Evolutionary conservation across 2,113 vertebrate genomes (phyloP).

Genomic region (Engraulis encrasicolus): DNA sequence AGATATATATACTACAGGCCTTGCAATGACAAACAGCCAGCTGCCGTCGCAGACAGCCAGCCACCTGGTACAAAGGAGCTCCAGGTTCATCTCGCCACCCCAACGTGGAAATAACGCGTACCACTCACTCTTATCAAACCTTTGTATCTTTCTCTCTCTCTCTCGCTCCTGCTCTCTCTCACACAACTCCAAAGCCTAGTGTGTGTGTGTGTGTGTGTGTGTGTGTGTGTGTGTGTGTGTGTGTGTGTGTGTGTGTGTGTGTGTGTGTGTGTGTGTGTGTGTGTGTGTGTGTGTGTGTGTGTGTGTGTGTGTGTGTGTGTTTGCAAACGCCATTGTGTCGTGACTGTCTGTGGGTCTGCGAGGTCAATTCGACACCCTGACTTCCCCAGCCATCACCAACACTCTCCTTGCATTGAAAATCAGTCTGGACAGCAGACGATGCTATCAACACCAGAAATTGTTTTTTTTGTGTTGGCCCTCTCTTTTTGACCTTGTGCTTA

Average conservation of each 20-base stretch:
- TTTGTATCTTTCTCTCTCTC: background rate
- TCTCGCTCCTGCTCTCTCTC: too few relatives aligned
- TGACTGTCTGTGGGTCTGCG: background rate
- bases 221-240: slow-evolving; percentile 5
- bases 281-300: background rate
- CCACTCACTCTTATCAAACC: background rate
- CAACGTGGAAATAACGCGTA: background rate
- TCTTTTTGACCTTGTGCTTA: slow-evolving; percentile 40
- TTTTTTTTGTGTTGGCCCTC: background rate
- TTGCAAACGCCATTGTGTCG: background rate
- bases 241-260: background rate
- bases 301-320: background rate
- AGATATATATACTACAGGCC: background rate
- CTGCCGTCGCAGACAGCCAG: background rate
- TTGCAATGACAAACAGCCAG: background rate
- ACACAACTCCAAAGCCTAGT: background rate
- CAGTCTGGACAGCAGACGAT: slow-evolving; percentile 15
- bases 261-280: too few relatives aligned
- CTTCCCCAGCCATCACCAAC: slow-evolving; percentile 30
- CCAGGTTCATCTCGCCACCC: background rate
- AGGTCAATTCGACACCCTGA: slow-evolving; percentile 19
- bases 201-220: background rate
- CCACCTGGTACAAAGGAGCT: background rate
- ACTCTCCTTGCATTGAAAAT: slow-evolving; percentile 35
- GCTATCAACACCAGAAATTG: background rate